These are phyloP conservation scores for Montifringilla adamsi DNA, from an alignment of 2,113 vertebrate species.

Conservation along the genomic window DNA sequence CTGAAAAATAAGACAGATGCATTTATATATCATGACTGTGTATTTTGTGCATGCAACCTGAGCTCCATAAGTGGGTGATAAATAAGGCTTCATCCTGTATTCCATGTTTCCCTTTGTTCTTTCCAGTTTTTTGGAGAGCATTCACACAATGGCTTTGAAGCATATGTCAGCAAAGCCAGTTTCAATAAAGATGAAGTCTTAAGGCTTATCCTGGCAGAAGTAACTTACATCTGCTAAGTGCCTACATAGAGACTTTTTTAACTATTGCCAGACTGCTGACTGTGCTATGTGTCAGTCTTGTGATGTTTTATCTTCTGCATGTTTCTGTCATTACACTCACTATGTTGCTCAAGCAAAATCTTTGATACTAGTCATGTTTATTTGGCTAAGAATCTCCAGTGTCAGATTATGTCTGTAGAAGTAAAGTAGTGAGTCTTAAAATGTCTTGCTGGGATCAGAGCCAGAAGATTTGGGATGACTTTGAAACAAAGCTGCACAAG, in stretches of 20 bases:
- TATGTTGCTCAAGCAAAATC: slow-evolving; percentile 4
- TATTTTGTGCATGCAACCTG: slow-evolving; percentile 6
- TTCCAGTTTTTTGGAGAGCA: slow-evolving; percentile 16
- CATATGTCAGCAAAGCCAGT: not conserved
- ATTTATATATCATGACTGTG: not conserved
- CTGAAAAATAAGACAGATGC: not conserved
- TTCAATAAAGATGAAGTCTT: slow-evolving; percentile 40
- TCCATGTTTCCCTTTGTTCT: slow-evolving; percentile 43
- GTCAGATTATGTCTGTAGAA: slow-evolving; percentile 16
- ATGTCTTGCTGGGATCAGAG: slow-evolving; percentile 42
- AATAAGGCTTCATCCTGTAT: not conserved
- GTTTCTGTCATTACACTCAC: slow-evolving; percentile 40
- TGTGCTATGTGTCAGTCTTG: slow-evolving; percentile 18
- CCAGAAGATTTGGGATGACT: not conserved
- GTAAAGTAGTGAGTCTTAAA: not conserved
- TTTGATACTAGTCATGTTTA: slow-evolving; percentile 28
- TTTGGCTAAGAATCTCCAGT: slow-evolving; percentile 39
- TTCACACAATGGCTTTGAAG: not conserved
- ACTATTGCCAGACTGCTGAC: slow-evolving; percentile 43
- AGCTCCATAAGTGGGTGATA: not conserved
- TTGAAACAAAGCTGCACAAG: not conserved
- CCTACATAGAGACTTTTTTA: slow-evolving; percentile 44
- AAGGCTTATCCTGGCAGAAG: slow-evolving; percentile 30
- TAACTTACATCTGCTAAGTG: slow-evolving; percentile 41
- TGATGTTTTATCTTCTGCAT: slow-evolving; percentile 38